Percentiles rank a stretch among this genome's conserved stretches.
These are phyloP conservation scores for Anas platyrhynchos DNA, from an alignment of 2,113 vertebrate species.

Conservation along the genomic window DNA sequence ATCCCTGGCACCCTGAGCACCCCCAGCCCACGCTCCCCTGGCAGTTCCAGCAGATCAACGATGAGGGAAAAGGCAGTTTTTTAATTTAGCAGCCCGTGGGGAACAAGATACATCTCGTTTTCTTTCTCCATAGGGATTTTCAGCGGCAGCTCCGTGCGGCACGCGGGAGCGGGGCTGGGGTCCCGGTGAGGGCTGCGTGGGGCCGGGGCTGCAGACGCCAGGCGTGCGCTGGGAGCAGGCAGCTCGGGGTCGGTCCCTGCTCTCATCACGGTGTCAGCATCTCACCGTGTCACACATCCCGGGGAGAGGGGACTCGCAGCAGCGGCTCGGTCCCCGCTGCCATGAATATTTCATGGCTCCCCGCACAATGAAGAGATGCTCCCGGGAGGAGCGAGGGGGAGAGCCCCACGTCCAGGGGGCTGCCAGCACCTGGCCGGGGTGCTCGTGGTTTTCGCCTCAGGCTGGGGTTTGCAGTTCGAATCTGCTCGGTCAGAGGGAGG, in stretches of 20 bases:
- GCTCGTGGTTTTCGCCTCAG: not conserved
- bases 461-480: not conserved
- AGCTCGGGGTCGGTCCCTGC: not conserved
- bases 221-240: rapidly evolving
- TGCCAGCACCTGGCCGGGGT: not conserved
- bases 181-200: not conserved
- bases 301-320: not conserved
- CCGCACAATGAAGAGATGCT: conserved; percentile 9
- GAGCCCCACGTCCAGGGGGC: not conserved
- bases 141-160: not conserved
- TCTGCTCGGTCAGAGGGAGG: not conserved
- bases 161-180: not conserved
- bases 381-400: not conserved
- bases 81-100: not conserved
- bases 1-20: not conserved
- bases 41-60: not conserved
- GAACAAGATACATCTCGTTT: not conserved
- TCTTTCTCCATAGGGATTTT: not conserved
- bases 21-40: rapidly evolving
- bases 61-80: not conserved
- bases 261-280: conserved; percentile 37
- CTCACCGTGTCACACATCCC: not conserved
- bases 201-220: not conserved
- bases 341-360: conserved; percentile 55
- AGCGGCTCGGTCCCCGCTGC: not conserved